Percentiles rank a stretch among this genome's conserved stretches.
phyloP scores from a whole-genome alignment of 2,113 vertebrate species.

The Arvicanthis niloticus region DNA sequence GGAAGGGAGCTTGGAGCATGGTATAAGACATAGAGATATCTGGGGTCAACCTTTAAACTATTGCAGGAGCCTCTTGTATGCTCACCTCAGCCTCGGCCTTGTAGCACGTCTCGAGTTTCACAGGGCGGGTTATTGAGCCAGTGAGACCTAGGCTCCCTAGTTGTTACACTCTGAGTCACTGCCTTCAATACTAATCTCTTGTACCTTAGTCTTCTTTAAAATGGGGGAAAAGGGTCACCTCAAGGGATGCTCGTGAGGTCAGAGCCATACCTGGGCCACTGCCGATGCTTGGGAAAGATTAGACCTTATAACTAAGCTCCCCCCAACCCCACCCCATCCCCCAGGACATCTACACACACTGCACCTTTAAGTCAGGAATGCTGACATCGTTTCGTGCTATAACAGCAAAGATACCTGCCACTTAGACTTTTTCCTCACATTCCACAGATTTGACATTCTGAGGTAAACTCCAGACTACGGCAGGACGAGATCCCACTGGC shows the following conservation, averaged over 20 bases:
- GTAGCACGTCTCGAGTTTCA: fast-evolving
- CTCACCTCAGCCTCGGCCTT: fast-evolving
- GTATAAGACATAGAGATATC: not conserved
- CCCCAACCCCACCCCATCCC: not conserved
- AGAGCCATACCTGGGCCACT: not conserved
- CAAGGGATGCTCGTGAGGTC: not conserved
- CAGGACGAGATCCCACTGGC: not conserved
- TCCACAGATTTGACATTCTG: not conserved
- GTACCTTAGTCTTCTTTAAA: not conserved
- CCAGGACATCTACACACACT: not conserved
- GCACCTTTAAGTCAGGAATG: not conserved
- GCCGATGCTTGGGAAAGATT: not conserved
- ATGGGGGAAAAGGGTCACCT: not conserved
- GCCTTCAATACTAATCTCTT: not conserved
- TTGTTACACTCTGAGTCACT: not conserved
- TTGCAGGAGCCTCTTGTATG: fast-evolving
- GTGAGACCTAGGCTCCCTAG: not conserved
- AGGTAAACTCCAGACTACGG: not conserved
- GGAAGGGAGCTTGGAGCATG: not conserved
- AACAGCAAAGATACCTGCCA: not conserved
- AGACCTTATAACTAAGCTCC: not conserved
- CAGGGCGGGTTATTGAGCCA: too few species aligned
- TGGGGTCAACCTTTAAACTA: not conserved
- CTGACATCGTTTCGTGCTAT: not conserved
- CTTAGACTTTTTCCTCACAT: not conserved